phyloP scores from a whole-genome alignment of 2,888 invertebrate species.

The Linyphia triangularis region DNA sequence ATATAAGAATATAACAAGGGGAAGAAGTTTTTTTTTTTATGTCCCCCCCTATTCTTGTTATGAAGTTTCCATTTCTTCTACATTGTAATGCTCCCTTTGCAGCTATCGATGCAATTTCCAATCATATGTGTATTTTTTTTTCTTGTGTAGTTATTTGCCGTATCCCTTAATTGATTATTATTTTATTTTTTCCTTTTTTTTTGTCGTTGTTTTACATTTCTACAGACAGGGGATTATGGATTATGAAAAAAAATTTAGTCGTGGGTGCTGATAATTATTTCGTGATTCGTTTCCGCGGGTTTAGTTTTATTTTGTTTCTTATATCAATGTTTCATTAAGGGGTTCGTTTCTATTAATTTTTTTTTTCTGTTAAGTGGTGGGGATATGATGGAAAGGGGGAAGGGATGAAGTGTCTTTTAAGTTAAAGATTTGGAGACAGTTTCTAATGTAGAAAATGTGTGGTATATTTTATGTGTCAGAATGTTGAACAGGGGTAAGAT shows the following conservation, averaged over 20 bases:
- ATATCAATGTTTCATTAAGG: conserved; percentile 28
- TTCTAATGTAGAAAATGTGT: too few relatives aligned
- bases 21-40: conserved; percentile 14
- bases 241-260: not conserved
- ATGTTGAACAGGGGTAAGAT: too few relatives aligned
- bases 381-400: too few relatives aligned
- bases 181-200: conserved; percentile 50
- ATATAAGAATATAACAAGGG: conserved; percentile 54
- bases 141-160: not conserved
- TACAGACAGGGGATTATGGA: not conserved
- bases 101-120: not conserved
- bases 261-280: conserved; percentile 53
- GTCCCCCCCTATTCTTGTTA: not conserved
- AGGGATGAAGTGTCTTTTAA: too few relatives aligned
- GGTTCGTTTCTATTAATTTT: conserved; percentile 32
- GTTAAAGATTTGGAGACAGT: too few relatives aligned
- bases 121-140: conserved; percentile 1
- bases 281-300: conserved; percentile 33
- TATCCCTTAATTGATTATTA: conserved; percentile 64
- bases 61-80: not conserved
- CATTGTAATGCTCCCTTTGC: not conserved
- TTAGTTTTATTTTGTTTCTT: conserved; percentile 14
- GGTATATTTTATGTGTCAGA: too few relatives aligned
- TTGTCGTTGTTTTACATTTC: conserved; percentile 12
- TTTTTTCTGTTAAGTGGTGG: too few relatives aligned